Percentiles rank a stretch among this genome's conserved stretches.
phyloP scores from a whole-genome alignment of 2,113 vertebrate genomes.

The Orcinus orca region DNA sequence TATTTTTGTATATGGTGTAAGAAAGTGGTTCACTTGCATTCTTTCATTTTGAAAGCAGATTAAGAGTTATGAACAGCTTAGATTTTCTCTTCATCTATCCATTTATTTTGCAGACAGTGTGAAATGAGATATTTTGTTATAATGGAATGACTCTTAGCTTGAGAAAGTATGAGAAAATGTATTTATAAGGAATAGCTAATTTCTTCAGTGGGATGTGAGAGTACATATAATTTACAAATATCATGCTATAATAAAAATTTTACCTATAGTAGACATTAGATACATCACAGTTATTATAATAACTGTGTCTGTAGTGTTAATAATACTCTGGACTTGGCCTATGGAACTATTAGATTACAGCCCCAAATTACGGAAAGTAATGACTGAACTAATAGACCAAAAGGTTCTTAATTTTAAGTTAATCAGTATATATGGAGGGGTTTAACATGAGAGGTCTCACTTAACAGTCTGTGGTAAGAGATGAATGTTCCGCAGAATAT shows the following conservation, averaged over 20 bases:
- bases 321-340: background rate
- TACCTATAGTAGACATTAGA: background rate
- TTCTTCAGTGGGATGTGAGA: background rate
- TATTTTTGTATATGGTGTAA: background rate
- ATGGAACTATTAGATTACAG: background rate
- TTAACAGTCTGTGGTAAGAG: background rate
- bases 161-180: background rate
- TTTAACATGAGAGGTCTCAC: background rate
- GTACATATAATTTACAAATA: background rate
- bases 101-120: background rate
- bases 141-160: background rate
- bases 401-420: background rate
- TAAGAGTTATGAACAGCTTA: background rate
- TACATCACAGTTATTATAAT: background rate
- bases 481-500: background rate
- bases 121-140: background rate
- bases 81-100: background rate
- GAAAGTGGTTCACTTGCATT: background rate
- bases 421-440: background rate
- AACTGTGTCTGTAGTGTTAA: background rate
- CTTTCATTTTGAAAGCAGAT: constrained; percentile 19
- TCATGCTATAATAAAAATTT: background rate
- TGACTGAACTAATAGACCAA: background rate
- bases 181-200: constrained; percentile 9
- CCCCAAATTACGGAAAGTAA: background rate